Percentiles rank a stretch among this genome's conserved stretches.
phyloP scores from a whole-genome alignment of 2,797 vertebrate species.

The Dipus sagitta region DNA sequence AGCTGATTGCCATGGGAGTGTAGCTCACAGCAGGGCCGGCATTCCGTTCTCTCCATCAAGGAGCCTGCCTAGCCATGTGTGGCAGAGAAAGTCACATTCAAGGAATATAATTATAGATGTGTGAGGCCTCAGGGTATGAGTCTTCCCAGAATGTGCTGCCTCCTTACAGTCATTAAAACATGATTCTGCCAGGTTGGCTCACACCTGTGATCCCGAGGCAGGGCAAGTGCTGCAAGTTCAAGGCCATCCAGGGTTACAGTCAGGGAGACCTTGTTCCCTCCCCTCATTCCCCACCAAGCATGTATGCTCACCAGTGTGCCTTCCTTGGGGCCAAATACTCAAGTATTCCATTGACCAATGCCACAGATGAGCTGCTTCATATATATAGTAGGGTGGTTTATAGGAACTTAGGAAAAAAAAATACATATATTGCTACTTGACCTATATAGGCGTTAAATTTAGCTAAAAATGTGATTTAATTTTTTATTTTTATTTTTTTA shows the following conservation, averaged over 20 bases:
- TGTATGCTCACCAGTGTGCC: background rate
- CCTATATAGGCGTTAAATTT: background rate
- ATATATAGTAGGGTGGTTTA: background rate
- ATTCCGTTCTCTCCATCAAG: background rate
- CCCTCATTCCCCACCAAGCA: no score
- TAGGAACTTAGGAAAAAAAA: background rate
- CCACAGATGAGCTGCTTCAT: background rate
- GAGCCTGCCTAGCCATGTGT: background rate
- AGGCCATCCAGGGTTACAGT: no score
- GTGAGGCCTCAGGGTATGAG: background rate
- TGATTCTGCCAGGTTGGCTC: no score
- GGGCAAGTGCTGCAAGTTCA: no score
- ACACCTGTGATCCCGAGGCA: no score
- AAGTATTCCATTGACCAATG: background rate
- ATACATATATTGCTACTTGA: background rate
- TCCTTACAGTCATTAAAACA: no score
- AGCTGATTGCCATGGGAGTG: background rate
- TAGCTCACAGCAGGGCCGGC: background rate
- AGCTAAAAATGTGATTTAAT: background rate
- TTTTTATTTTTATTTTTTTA: background rate
- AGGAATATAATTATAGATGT: background rate
- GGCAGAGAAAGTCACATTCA: constrained; percentile 10
- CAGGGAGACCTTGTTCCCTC: no score
- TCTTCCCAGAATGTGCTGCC: background rate
- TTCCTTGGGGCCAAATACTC: background rate